Evolutionary conservation across 2,113 vertebrate species (phyloP).

Genomic region (human (Homo sapiens)): DNA sequence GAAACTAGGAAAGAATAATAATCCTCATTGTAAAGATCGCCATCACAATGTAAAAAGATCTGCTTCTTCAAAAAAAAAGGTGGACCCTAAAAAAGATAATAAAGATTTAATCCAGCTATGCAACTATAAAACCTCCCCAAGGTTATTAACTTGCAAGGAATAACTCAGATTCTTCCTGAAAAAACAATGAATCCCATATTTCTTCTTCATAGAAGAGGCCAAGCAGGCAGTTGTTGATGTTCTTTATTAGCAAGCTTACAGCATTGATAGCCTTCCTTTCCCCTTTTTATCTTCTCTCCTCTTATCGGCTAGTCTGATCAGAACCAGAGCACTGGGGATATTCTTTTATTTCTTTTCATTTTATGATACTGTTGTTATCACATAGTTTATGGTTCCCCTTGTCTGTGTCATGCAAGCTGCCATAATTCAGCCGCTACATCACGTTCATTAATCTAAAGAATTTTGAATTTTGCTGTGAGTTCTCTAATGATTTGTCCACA

Average conservation of each 20-base stretch:
- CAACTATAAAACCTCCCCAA: slow-evolving; percentile 1
- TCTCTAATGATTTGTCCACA: slow-evolving; percentile 45
- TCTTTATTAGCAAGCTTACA: neutral
- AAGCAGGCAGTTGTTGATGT: neutral
- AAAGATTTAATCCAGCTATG: slow-evolving; percentile 38
- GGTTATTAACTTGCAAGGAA: slow-evolving; percentile 30
- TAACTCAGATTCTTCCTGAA: slow-evolving; percentile 33
- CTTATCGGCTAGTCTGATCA: slow-evolving; percentile 49
- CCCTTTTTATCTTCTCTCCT: slow-evolving; percentile 26
- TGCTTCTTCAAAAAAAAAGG: neutral
- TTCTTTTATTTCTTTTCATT: slow-evolving; percentile 66
- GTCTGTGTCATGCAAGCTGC: slow-evolving; percentile 47
- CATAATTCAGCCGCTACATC: slow-evolving; percentile 58
- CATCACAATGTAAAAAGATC: neutral
- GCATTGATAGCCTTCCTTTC: neutral
- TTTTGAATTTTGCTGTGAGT: slow-evolving; percentile 62
- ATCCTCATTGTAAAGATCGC: neutral
- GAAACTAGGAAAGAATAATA: neutral
- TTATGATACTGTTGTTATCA: slow-evolving; percentile 68
- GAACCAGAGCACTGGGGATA: slow-evolving; percentile 31
- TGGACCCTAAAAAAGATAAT: neutral
- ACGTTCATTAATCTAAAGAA: slow-evolving; percentile 55
- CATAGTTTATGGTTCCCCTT: slow-evolving; percentile 68
- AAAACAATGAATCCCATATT: neutral
- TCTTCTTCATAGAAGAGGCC: neutral